Evolutionary conservation across 2,113 vertebrate species (phyloP).

Genomic region (Bungarus multicinctus): DNA sequence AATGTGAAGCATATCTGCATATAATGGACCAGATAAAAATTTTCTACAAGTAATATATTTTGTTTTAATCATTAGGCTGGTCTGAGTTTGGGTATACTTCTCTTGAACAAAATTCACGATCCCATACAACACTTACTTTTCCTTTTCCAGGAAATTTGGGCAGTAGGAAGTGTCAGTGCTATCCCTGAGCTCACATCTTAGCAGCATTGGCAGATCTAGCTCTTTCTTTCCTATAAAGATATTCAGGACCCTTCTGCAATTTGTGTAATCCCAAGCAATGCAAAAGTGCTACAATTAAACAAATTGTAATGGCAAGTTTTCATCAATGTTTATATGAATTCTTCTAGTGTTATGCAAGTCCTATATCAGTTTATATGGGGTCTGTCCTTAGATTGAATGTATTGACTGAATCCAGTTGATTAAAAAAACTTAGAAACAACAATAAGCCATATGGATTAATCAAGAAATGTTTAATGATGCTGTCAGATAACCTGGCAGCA

Average conservation of each 20-base stretch:
- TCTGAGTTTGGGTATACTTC: not conserved
- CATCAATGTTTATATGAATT: not conserved
- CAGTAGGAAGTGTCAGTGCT: not conserved
- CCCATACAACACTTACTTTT: not conserved
- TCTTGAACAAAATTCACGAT: not conserved
- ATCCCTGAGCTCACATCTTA: not conserved
- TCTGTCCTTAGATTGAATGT: not conserved
- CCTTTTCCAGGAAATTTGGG: not conserved
- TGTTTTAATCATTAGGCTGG: not conserved
- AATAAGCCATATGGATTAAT: not conserved
- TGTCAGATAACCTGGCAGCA: not conserved
- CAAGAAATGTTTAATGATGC: not conserved
- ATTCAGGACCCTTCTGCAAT: not conserved
- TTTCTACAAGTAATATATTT: not conserved
- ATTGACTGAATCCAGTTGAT: not conserved
- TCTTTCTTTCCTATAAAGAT: not conserved
- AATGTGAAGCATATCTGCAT: not conserved
- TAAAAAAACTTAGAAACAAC: not conserved
- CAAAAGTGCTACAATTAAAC: not conserved
- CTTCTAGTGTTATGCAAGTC: not conserved
- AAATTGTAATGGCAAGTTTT: not conserved
- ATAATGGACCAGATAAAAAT: not conserved
- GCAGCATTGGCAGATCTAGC: not conserved
- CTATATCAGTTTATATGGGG: not conserved
- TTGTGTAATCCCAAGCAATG: not conserved